These are phyloP conservation scores for Umimayanthus chanpuru DNA, from an alignment of 92 coral and sea anemone species.

Conservation along the genomic window DNA sequence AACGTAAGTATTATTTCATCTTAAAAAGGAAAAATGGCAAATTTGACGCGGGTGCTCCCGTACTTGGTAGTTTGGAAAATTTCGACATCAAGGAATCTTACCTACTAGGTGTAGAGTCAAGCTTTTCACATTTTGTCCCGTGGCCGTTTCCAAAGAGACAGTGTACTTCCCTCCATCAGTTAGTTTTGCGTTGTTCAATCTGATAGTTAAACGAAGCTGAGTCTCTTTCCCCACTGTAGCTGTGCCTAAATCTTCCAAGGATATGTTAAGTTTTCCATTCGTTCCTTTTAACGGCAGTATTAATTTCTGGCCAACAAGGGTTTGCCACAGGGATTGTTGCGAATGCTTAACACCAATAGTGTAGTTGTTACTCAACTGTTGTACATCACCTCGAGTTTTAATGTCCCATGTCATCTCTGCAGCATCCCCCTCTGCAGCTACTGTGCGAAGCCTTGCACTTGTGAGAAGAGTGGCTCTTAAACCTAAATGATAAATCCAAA, in stretches of 20 bases:
- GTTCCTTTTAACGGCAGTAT: conserved; percentile 5
- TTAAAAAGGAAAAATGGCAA: background rate
- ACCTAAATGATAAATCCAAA: background rate
- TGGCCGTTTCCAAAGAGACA: background rate
- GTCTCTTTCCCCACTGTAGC: background rate
- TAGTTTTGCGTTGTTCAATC: background rate
- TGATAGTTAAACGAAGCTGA: conserved; percentile 11
- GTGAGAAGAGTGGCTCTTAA: background rate
- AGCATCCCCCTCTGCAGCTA: background rate
- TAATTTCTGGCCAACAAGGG: conserved; percentile 1
- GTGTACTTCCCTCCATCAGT: conserved; percentile 3
- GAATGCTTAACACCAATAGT: conserved; percentile 3
- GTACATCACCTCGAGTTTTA: background rate
- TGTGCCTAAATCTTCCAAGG: background rate
- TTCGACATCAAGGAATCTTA: background rate
- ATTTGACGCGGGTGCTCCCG: too few relatives aligned
- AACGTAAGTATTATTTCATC: background rate
- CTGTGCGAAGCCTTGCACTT: conserved; percentile 8
- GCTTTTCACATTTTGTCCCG: background rate
- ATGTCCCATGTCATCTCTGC: conserved; percentile 2
- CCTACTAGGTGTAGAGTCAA: background rate
- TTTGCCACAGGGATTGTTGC: conserved; percentile 7
- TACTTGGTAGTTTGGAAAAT: background rate
- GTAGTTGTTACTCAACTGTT: background rate
- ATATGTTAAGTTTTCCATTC: background rate